Conservation (phyloP, 2,113 vertebrate genomes). For the Tragelaphus strepsiceros region DNA sequence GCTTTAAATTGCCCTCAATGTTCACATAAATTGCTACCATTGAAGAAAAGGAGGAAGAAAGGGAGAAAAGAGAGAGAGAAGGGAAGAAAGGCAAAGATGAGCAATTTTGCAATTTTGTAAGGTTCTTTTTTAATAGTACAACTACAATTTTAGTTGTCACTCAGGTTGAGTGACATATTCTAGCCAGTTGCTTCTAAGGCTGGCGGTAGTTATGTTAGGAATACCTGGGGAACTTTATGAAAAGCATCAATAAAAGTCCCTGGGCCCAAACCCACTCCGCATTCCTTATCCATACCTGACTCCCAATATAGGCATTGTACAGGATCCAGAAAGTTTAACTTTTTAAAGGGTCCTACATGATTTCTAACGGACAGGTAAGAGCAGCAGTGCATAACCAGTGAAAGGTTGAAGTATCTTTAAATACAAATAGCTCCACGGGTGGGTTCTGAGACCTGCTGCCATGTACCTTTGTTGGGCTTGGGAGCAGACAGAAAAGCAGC, state of each 20-base stretch:
- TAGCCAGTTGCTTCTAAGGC: constrained; percentile 35
- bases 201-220: neutral
- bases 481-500: neutral
- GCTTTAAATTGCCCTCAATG: neutral
- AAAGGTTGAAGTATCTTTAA: neutral
- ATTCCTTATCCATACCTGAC: too few species aligned
- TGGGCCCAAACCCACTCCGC: neutral
- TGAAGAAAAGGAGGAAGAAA: neutral
- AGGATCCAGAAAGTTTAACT: neutral
- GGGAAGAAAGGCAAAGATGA: neutral
- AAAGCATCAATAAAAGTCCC: neutral
- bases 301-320: neutral
- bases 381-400: neutral
- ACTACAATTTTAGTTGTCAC: constrained; percentile 34
- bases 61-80: neutral
- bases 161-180: constrained; percentile 34
- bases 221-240: neutral
- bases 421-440: neutral
- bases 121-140: neutral
- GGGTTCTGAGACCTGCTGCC: neutral
- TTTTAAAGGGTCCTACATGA: neutral
- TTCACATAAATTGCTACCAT: neutral
- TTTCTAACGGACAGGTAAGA: neutral
- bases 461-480: neutral
- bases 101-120: neutral